A percentile compares a stretch with the other conserved stretches of the same genome.
These are phyloP conservation scores for Melinopterus prodromus DNA, from an alignment of 2,888 invertebrate species.

Conservation along the genomic window DNA sequence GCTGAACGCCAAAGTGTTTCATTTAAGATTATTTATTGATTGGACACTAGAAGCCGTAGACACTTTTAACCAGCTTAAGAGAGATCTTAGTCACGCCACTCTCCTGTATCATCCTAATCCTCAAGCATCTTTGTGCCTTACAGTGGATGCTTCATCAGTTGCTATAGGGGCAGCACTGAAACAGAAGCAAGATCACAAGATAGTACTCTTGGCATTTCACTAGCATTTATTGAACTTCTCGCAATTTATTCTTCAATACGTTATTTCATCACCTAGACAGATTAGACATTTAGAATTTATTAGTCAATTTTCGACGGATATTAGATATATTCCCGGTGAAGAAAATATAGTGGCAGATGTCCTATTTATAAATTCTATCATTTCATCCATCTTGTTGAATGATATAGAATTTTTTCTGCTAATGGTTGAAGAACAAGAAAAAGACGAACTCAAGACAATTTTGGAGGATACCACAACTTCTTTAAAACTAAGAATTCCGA, in stretches of 20 bases:
- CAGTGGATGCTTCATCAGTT: not conserved
- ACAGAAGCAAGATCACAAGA: not conserved
- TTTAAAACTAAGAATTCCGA: no score
- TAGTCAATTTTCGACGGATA: constrained; percentile 36
- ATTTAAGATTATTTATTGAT: not conserved
- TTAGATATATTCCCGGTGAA: constrained; percentile 33
- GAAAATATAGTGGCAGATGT: constrained; percentile 37
- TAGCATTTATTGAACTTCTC: constrained; percentile 47
- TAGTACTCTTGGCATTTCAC: constrained; percentile 39
- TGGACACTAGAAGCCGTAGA: not conserved
- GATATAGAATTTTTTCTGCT: constrained; percentile 10
- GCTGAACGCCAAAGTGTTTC: not conserved
- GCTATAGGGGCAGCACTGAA: not conserved
- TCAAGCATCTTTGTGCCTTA: not conserved
- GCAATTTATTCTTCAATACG: constrained; percentile 37
- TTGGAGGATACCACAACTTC: no score
- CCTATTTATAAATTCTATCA: constrained; percentile 13
- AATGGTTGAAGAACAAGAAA: not conserved
- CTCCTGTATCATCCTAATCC: not conserved
- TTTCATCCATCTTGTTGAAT: not conserved
- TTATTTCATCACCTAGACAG: constrained; percentile 37
- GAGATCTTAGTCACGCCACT: not conserved
- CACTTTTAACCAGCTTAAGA: not conserved
- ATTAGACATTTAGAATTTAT: constrained; percentile 39
- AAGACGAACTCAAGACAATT: constrained; percentile 19